These are phyloP conservation scores for Acipenser oxyrinchus DNA, from an alignment of 2,797 vertebrate species.

Conservation along the genomic window DNA sequence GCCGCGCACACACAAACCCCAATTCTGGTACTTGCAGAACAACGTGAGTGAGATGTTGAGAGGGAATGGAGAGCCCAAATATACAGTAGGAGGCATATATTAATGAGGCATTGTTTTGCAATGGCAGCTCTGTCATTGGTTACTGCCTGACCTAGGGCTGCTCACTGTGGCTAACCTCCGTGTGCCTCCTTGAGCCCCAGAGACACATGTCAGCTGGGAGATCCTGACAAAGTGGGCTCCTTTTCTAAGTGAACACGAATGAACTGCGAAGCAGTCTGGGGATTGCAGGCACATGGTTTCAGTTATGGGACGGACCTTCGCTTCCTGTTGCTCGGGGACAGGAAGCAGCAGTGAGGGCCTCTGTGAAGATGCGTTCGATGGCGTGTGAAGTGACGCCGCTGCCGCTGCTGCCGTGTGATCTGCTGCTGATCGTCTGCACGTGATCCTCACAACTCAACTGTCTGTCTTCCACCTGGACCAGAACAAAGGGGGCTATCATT, in stretches of 20 bases:
- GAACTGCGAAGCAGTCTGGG: constrained; percentile 18
- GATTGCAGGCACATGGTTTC: constrained; percentile 24
- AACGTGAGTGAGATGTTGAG: no score
- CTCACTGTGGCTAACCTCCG: no score
- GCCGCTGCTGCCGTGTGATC: constrained; percentile 18
- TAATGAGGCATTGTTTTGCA: no score
- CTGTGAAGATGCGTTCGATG: constrained; percentile 7
- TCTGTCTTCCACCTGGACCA: background rate
- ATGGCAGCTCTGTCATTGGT: no score
- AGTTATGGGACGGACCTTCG: constrained; percentile 18
- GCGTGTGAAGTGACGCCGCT: constrained; percentile 9
- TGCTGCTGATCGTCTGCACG: constrained; percentile 17
- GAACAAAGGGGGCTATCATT: background rate
- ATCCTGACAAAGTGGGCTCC: constrained; percentile 11
- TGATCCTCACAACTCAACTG: background rate
- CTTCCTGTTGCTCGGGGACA: constrained; percentile 22
- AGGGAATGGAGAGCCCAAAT: no score
- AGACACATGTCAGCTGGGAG: no score
- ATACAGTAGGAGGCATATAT: no score
- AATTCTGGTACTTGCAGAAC: no score
- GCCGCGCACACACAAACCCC: no score
- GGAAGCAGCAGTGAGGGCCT: constrained; percentile 19
- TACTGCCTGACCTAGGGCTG: no score
- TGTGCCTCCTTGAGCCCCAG: no score
- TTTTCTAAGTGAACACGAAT: constrained; percentile 34